A percentile compares a stretch with the other conserved stretches of the same genome.
phyloP scores from a whole-genome alignment of 2,797 vertebrate species.

The Streptopelia turtur region DNA sequence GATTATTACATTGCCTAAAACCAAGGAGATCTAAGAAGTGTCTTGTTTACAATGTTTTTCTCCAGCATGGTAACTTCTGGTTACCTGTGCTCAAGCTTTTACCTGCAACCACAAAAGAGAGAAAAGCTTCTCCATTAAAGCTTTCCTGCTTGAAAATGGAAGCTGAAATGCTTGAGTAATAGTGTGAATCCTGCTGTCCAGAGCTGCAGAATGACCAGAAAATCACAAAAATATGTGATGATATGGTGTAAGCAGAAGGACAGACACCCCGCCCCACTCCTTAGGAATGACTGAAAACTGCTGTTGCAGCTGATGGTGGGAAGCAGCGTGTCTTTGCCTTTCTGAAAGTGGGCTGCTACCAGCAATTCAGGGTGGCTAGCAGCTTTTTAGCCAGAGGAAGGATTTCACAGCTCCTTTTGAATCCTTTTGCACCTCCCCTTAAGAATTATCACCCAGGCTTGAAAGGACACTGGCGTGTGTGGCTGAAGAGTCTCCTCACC shows the following conservation, averaged over 20 bases:
- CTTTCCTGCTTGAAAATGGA: neutral
- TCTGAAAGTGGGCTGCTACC: neutral
- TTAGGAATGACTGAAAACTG: neutral
- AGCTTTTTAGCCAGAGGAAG: neutral
- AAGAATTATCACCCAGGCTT: neutral
- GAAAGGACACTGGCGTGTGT: neutral
- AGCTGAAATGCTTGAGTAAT: neutral
- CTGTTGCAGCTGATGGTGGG: neutral
- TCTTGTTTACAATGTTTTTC: neutral
- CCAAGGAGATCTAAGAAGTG: neutral
- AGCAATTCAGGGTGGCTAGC: neutral
- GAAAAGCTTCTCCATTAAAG: neutral
- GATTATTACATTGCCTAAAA: neutral
- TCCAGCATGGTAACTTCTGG: neutral
- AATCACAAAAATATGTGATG: neutral
- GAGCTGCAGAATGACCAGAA: neutral
- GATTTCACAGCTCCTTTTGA: neutral
- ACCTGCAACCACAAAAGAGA: neutral
- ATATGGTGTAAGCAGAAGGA: fast-evolving
- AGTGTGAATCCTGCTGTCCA: neutral
- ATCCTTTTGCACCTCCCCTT: neutral
- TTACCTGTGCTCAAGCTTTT: neutral
- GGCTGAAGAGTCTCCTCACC: neutral
- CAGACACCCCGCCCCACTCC: fast-evolving
- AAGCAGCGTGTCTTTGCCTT: neutral